Evolutionary conservation across 1,140 invertebrate species (phyloP).

Genomic region (Cotesia chilonis): DNA sequence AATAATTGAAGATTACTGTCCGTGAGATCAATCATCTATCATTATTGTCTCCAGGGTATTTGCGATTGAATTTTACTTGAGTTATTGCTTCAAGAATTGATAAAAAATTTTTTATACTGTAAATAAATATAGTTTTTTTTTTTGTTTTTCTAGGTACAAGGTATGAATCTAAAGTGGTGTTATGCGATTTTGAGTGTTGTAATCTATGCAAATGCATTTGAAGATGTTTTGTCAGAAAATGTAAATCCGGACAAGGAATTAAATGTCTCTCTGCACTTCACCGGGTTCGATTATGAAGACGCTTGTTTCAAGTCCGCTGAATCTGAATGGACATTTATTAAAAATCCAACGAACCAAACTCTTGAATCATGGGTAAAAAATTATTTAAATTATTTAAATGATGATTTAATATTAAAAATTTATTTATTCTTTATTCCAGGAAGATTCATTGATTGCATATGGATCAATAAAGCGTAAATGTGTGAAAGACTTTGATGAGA

Average conservation of each 20-base stretch:
- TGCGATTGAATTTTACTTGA: conserved; percentile 12
- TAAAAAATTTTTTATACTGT: too few relatives aligned
- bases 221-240: too few relatives aligned
- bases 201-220: conserved; percentile 29
- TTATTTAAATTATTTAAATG: background rate
- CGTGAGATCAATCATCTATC: conserved; percentile 24
- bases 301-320: conserved; percentile 47
- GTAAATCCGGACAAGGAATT: conserved; percentile 21
- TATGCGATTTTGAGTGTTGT: conserved; percentile 43
- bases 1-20: conserved; percentile 26
- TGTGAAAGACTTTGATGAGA: conserved; percentile 32
- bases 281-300: conserved; percentile 57
- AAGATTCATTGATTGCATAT: conserved; percentile 43
- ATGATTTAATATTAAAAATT: background rate
- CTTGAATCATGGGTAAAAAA: conserved; percentile 49
- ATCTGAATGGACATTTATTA: conserved; percentile 54
- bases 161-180: conserved; percentile 49
- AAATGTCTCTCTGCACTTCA: conserved; percentile 46
- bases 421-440: conserved; percentile 42
- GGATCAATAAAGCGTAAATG: conserved; percentile 43
- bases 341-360: conserved; percentile 43
- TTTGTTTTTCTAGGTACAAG: conserved; percentile 38
- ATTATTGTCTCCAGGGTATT: background rate
- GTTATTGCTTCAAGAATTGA: too few relatives aligned
- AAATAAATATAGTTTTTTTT: too few relatives aligned